Evolutionary conservation across 2,797 vertebrate genomes (phyloP), one percentile per base, ranked within the genome.

Genomic region (Pteropus rufus): DNA sequence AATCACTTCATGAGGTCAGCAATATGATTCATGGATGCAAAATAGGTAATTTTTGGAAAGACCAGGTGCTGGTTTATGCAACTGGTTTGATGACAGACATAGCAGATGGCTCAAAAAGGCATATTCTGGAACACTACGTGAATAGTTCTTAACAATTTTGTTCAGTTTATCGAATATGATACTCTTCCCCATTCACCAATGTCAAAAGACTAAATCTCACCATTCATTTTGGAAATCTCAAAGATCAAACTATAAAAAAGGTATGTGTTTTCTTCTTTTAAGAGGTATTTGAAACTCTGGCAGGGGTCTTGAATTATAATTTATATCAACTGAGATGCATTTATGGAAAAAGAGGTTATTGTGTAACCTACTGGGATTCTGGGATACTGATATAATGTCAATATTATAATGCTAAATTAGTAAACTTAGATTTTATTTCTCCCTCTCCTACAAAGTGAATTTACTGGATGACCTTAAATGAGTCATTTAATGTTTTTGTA

Each of bases 61-160:
- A 0, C 49, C 85, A 93, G 72, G 67, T 91, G 91, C 72, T 97
- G 34, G 12, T 86, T 95, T 96, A 72, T 94, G 89, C 79, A 86
- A 60, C 23, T 79, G 58, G 69, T 75, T 83, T 95, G 86, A 58
- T 65, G 34, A 81, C 44, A 94, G 79, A 72, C 92, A 56, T 0
- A 83, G 86, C 64, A 92, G 86, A 89, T 80, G 84, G 86, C 67
- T 65, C 58, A 56, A 44, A 75, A 89, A 93, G 77, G 72, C 95
- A 77, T 82, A 70, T 12, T 41, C 72, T 24, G 81, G 56, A 86
- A 95, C n/a, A 64, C 19, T n/a, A 4, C 24, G 3, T 24, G 79
- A 95, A 80, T 90, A 1, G 7, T 69, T 86, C 75, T 69, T 93
- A 49, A 72, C 77, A 84, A 90, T 75, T 92, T 34, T 70, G 34